Conservation (phyloP, 2,113 vertebrate species). For the Ivindomyrus marchei region DNA sequence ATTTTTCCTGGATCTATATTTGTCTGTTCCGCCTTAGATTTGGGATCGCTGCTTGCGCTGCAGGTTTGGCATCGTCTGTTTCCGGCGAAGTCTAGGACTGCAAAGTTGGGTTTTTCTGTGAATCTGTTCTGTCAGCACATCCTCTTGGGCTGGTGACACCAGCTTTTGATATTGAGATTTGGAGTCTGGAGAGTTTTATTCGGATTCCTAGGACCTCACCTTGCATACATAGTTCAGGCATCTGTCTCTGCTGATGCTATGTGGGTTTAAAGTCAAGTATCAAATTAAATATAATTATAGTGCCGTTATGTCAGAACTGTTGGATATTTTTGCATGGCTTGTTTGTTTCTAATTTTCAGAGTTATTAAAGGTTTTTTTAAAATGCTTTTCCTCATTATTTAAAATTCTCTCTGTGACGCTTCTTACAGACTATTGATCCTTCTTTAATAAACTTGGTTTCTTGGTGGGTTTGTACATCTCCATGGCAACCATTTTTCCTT, state of each 20-base stretch:
- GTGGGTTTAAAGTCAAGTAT: not conserved
- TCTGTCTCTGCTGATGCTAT: not conserved
- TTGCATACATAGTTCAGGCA: not conserved
- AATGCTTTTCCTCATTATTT: constrained; percentile 11
- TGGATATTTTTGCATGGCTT: not conserved
- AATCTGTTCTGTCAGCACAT: not conserved
- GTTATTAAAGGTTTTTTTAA: not conserved
- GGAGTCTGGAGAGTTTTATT: not conserved
- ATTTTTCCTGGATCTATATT: not conserved
- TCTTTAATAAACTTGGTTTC: constrained; percentile 27
- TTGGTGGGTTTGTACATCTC: constrained; percentile 22
- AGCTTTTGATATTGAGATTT: not conserved
- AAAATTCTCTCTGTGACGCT: constrained; percentile 32
- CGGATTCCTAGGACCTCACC: not conserved
- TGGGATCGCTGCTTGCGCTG: not conserved
- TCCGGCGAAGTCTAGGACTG: not conserved
- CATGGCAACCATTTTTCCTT: constrained; percentile 27
- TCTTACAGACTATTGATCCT: constrained; percentile 26
- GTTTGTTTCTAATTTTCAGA: not conserved
- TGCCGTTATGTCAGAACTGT: not conserved
- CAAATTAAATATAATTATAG: not conserved
- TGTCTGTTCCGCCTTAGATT: not conserved
- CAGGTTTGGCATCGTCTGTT: not conserved
- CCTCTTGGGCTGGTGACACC: not conserved
- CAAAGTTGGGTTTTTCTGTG: not conserved